Evolutionary conservation across 2,888 invertebrate species (phyloP).

Genomic region (Tetropium fuscum): DNA sequence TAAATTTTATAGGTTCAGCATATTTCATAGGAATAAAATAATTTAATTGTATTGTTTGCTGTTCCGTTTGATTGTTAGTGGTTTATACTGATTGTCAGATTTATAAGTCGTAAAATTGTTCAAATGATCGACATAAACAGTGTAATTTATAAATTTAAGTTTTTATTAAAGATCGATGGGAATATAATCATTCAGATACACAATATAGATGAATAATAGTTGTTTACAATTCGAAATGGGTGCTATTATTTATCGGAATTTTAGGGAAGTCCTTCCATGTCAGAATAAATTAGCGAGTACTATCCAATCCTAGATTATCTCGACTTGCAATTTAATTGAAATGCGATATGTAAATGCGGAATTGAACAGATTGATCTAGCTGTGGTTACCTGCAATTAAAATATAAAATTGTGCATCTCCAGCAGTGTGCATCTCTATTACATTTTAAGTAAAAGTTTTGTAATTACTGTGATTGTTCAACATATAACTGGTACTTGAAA

Average conservation of each 20-base stretch:
- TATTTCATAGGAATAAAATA: constrained; percentile 7
- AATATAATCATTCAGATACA: no score
- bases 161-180: no score
- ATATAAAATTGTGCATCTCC: constrained; percentile 17
- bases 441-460: constrained; percentile 26
- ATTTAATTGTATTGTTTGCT: constrained; percentile 15
- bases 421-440: constrained; percentile 17
- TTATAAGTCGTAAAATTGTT: not conserved
- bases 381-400: constrained; percentile 6
- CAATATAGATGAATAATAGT: no score
- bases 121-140: constrained; percentile 4
- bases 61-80: not conserved
- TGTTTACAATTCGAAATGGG: no score
- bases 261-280: no score
- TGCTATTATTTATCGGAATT: no score
- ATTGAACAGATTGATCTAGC: no score
- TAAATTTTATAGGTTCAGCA: constrained; percentile 8
- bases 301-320: no score
- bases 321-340: no score
- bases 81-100: constrained; percentile 2
- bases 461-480: constrained; percentile 26
- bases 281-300: no score
- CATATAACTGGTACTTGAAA: constrained; percentile 20
- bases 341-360: no score
- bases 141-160: constrained; percentile 16